Evolutionary conservation across 2,797 vertebrate genomes (phyloP), one percentile per base, ranked within the genome.

Genomic region (Pogonophryne albipinna): DNA sequence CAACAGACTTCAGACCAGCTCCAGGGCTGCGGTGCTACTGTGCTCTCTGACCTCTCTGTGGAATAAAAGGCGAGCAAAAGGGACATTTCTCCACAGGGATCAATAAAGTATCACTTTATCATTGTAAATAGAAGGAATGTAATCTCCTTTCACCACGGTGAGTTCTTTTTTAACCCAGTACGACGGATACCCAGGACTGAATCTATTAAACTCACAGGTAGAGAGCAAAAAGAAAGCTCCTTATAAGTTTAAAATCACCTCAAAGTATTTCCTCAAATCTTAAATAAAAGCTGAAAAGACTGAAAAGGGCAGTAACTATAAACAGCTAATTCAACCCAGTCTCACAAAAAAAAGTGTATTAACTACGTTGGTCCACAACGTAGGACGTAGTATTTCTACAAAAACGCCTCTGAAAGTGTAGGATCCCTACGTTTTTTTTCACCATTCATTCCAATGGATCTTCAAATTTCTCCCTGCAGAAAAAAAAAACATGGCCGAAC

Each of bases 101-200:
- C 84, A 75, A 81, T 88, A 78, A 57, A 87, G 79, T 56, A 74
- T 89, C 62, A 66, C 75, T 87, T 82, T 74, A 84, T 88, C 68
- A 80, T 67, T 67, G 70, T 70, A 73, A 89, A 84, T 69, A 71
- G 62, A 78, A 62, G 46, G 47, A 57, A 69, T 76, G 69, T 71
- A 82, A 79, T 86, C 66, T 80, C 70, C 63, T 85, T 74, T 83
- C 57, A 74, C 46, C 78, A 63, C 74, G 59, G 65, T 51, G 62
- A 27, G 27, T 58, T 60, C 67, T 77, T 67, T 77, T 65, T 61
- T 61, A 51, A 67, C 17, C 55, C 38, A 60, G 62, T 78, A 70
- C 73, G 82, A 84, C 52, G 78, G 70, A 78, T 63, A 31, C 77
- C 47, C 34, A 49, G 68, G 65, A 80, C 67, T 49, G 75, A 85